phyloP scores from a whole-genome alignment of 2,797 vertebrate genomes.

The Hydrophis major region DNA sequence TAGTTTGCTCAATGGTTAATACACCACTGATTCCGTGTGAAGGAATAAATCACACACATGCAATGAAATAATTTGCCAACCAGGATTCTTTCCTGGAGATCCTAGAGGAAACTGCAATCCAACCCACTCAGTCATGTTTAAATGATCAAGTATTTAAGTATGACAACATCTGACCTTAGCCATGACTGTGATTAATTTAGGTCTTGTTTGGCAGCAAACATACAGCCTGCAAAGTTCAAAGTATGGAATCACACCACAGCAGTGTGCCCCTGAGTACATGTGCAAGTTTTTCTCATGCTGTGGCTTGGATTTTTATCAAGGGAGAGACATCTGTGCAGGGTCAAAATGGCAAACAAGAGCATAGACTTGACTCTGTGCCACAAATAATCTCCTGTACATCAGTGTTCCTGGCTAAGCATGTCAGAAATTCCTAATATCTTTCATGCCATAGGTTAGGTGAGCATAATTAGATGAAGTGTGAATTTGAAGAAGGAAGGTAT shows the following conservation, averaged over 20 bases:
- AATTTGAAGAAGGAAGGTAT: background rate
- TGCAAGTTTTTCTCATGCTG: background rate
- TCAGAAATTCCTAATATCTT: background rate
- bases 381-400: background rate
- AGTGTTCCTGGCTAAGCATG: background rate
- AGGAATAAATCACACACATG: background rate
- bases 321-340: background rate
- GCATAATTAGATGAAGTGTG: background rate
- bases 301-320: background rate
- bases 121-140: background rate
- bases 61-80: background rate
- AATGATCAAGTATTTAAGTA: background rate
- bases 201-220: background rate
- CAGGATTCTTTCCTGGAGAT: background rate
- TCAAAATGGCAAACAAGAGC: background rate
- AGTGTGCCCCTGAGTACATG: background rate
- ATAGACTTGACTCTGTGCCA: background rate
- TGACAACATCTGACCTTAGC: background rate
- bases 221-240: background rate
- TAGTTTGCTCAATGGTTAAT: no score
- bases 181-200: background rate
- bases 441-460: background rate
- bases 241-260: background rate
- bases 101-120: background rate
- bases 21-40: background rate